Base-by-base conservation (phyloP, 2,113 vertebrate genomes). In the Petrocephalus microphthalmus region DNA sequence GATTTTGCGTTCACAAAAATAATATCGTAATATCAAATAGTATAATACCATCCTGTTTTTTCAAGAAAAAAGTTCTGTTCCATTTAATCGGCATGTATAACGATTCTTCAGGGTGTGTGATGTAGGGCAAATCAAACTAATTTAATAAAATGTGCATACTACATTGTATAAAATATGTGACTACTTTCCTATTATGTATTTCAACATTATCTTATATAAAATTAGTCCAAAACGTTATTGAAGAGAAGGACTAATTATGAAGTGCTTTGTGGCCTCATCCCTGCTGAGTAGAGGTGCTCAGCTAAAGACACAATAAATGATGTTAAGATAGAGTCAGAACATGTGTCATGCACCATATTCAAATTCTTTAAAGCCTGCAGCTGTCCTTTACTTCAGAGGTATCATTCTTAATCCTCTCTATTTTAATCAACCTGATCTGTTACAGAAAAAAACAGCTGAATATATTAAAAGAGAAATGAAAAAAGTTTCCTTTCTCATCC, bases 311-410 rank as follows among this genome's bases (percentile, higher is more conserved):
- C 90, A 67, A 91, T 89, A 92, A 93, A 92, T 89, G 85, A 89
- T 89, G 89, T 92, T 89, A 89, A 90, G 78, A 91, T 90, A 91
- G 84, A 91, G 91, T 90, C 91, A 89, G 88, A 88, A 90, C 91
- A 90, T 92, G 91, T 93, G 92, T 95, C 93, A 93, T 92, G 91
- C 92, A 92, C 92, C 92, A 93, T 93, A 93, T 94, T 94, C 93
- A 94, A 94, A 94, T 90, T 92, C 91, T 93, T 92, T 87, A 52
- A 33, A 91, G 91, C 91, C 91, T 88, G 90, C 88, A 90, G 93
- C 92, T 45, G 88, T 88, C 90, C 89, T 89, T 91, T 90, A 85
- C 91, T 92, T 90, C 89, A 89, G 91, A 92, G 91, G 92, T 90
- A 93, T 94, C 88, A 89, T 86, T 91, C 90, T 90, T 92, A 93